A percentile compares a stretch with the other conserved stretches of the same genome.
These are phyloP conservation scores for Pipra filicauda DNA, from an alignment of 2,113 vertebrate species.

Conservation along the genomic window DNA sequence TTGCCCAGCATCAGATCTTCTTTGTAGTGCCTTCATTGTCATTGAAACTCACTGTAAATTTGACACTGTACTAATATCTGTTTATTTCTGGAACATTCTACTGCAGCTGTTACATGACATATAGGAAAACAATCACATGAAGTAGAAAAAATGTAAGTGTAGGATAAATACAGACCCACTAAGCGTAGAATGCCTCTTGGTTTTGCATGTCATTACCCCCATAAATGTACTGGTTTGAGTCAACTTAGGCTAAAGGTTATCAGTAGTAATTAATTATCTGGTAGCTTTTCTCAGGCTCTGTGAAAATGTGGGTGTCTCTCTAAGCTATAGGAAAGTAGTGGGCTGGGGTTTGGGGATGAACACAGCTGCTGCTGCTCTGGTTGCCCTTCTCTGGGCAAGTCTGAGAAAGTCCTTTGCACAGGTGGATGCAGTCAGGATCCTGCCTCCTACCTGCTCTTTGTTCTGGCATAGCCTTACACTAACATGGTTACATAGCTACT, in stretches of 20 bases:
- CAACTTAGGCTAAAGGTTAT: not conserved
- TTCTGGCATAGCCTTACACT: not conserved
- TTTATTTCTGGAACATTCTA: not conserved
- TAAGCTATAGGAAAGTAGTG: not conserved
- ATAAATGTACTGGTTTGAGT: not conserved
- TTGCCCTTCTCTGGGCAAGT: not conserved
- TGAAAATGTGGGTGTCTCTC: not conserved
- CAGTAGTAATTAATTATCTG: not conserved
- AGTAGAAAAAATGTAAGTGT: not conserved
- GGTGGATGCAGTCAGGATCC: not conserved
- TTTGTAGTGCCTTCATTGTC: not conserved
- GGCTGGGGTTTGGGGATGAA: not conserved
- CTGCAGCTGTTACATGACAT: not conserved
- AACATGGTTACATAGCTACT: not conserved
- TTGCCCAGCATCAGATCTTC: not conserved
- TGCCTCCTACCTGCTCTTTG: not conserved
- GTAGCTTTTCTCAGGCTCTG: not conserved
- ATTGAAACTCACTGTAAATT: not conserved
- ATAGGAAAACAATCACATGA: not conserved
- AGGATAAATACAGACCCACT: not conserved
- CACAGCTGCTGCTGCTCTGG: not conserved
- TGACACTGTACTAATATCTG: not conserved
- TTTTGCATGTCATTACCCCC: not conserved
- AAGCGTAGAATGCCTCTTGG: not conserved
- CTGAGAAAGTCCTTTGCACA: not conserved